Percentiles rank a stretch among this genome's conserved stretches.
Conservation (phyloP, 2,888 invertebrate genomes). For the Lepidochrysops patricia region DNA sequence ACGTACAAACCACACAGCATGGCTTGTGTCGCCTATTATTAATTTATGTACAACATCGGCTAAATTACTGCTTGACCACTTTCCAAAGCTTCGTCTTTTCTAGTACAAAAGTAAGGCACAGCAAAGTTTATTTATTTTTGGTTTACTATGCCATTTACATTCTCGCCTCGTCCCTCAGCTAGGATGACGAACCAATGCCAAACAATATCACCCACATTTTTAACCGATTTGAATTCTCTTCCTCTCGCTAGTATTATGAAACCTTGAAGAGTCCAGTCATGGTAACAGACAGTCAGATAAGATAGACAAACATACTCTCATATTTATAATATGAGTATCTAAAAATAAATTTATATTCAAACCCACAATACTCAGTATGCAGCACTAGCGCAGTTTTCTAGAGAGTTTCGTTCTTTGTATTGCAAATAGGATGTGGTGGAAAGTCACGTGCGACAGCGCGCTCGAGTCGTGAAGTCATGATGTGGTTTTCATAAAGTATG, state of each 20-base stretch:
- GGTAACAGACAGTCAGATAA: not conserved
- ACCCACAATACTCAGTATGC: not conserved
- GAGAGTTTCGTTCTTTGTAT: conserved; percentile 41
- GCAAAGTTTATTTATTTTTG: too few species aligned
- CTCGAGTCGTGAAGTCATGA: not conserved
- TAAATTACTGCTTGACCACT: too few species aligned
- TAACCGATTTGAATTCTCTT: too few species aligned
- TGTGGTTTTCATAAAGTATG: too few species aligned
- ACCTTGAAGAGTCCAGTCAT: not conserved
- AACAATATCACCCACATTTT: too few species aligned
- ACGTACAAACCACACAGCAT: not conserved
- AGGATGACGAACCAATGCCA: too few species aligned
- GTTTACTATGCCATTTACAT: too few species aligned
- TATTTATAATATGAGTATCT: not conserved
- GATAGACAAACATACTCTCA: too few species aligned
- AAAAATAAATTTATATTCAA: not conserved
- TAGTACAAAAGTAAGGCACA: too few species aligned
- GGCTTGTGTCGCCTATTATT: not conserved
- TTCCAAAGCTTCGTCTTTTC: too few species aligned
- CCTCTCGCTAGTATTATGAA: too few species aligned
- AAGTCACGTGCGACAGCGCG: conserved; percentile 36
- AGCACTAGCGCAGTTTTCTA: not conserved
- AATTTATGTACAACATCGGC: not conserved
- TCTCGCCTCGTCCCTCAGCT: too few species aligned
- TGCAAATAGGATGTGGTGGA: conserved; percentile 45